Percentiles rank a stretch among this genome's conserved stretches.
phyloP scores from a whole-genome alignment of 2,797 vertebrate genomes.

The Gorsachius magnificus region DNA sequence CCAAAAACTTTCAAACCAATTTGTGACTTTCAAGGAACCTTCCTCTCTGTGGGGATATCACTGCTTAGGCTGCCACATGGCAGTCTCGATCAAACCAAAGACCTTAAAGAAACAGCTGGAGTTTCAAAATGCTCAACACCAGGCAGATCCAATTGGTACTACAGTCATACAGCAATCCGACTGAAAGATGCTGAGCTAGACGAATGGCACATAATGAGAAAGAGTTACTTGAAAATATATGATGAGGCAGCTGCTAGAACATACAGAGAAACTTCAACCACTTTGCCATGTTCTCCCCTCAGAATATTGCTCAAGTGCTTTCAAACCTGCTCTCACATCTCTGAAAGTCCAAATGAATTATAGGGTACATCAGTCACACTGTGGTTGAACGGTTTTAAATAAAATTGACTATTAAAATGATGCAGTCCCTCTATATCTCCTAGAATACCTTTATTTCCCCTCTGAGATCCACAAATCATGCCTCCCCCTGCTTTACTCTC shows the following conservation, averaged over 20 bases:
- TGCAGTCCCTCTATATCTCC: not conserved
- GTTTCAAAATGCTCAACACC: not conserved
- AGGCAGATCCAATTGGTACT: not conserved
- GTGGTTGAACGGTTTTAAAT: not conserved
- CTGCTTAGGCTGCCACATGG: not conserved
- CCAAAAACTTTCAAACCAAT: not conserved
- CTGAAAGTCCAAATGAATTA: not conserved
- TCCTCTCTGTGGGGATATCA: not conserved
- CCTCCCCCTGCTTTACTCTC: not conserved
- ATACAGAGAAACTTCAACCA: not conserved
- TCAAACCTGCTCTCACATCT: not conserved
- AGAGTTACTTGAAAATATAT: not conserved
- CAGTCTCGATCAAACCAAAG: not conserved
- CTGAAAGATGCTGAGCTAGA: not conserved
- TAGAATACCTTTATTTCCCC: conserved; percentile 3
- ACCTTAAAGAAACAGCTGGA: not conserved
- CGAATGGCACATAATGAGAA: not conserved
- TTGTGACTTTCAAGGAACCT: not conserved
- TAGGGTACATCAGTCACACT: not conserved
- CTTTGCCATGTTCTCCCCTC: not conserved
- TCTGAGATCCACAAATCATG: not conserved
- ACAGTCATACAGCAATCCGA: accelerated
- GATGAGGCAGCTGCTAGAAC: not conserved
- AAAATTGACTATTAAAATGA: conserved; percentile 10
- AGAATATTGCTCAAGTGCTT: not conserved